Base-by-base conservation (phyloP, 2,888 invertebrate genomes). In the Polia nebulosa region DNA sequence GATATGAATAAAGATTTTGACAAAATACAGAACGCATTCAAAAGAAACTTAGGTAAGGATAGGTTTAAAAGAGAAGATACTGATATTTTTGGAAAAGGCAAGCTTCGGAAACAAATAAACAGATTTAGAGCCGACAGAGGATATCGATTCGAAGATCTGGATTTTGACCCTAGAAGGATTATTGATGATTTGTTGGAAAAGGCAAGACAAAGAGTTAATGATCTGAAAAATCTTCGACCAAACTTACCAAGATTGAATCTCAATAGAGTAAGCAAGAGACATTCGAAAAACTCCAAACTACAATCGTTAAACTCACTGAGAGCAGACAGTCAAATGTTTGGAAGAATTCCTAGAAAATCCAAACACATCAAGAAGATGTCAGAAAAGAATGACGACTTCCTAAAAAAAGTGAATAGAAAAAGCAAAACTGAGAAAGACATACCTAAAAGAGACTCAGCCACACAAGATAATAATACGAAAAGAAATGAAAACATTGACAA, bases 1-100 rank as follows among this genome's bases (percentile, higher is more conserved):
- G 85, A 85, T 34, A 85, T 93, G 36, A 91, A 92, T 53, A 85
- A 83, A 34, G 89, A 91, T 61, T 87, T 93, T 20, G 84, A 84
- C 63, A 88, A 86, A 55, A 82, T 91, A 39, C 83, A 85, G 13
- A 81, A 79, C 9, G 47, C 86, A 7, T 88, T 89, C 36, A 78
- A 83, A 72, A 77, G 64, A 52, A 84, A 77, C 17, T 75, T 63
- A 39, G 83, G 61, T 29, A 71, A 49, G 7, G 44, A 85, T 41
- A 87, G 89, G 81, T 57, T 78, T n/a, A 90, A 88, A 78, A 83
- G 93, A 4, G 84, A 92, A 82, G 47, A 13, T 57, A 32, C 20
- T 11, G 57, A 72, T 32, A 11, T 62, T 20, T 72, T 77, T 29
- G 64, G 60, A 59, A 78, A 74, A 41, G 80, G 55, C 3, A 87